These are phyloP conservation scores for Arenicola marina DNA, from an alignment of 2,888 invertebrate species.

Conservation along the genomic window DNA sequence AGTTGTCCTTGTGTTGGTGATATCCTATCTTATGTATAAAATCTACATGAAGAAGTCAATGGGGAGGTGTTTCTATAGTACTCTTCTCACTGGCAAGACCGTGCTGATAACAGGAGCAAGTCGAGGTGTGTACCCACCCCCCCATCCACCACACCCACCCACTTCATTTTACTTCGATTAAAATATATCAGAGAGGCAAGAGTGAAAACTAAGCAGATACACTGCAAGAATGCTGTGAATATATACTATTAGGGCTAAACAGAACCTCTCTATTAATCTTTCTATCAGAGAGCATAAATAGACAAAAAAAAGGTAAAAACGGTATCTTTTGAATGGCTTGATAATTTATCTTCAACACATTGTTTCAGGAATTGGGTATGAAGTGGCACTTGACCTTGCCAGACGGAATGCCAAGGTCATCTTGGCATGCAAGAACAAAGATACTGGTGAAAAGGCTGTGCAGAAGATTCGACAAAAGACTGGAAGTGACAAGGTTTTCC, in stretches of 20 bases:
- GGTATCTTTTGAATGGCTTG: neutral
- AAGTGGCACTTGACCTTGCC: slow-evolving; percentile 40
- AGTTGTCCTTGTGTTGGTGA: neutral
- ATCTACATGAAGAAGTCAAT: neutral
- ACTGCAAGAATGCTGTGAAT: too few species aligned
- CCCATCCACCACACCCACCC: neutral
- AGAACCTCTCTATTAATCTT: too few species aligned
- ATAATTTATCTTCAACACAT: neutral
- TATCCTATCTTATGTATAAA: neutral
- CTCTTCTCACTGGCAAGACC: neutral
- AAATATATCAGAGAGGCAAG: too few species aligned
- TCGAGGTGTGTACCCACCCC: neutral
- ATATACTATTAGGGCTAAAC: too few species aligned
- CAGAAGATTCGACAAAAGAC: slow-evolving; percentile 10
- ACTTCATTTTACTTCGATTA: too few species aligned
- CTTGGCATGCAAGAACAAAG: slow-evolving; percentile 39
- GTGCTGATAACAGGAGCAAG: neutral
- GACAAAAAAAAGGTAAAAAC: too few species aligned
- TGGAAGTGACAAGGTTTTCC: slow-evolving; percentile 23
- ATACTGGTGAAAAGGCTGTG: slow-evolving; percentile 26
- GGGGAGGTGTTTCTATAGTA: neutral
- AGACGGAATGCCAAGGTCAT: slow-evolving; percentile 37
- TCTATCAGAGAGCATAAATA: too few species aligned
- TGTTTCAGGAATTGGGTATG: slow-evolving; percentile 41
- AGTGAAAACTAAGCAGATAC: too few species aligned